phyloP scores from a whole-genome alignment of 2,888 invertebrate species.

The Drosophila leonis region DNA sequence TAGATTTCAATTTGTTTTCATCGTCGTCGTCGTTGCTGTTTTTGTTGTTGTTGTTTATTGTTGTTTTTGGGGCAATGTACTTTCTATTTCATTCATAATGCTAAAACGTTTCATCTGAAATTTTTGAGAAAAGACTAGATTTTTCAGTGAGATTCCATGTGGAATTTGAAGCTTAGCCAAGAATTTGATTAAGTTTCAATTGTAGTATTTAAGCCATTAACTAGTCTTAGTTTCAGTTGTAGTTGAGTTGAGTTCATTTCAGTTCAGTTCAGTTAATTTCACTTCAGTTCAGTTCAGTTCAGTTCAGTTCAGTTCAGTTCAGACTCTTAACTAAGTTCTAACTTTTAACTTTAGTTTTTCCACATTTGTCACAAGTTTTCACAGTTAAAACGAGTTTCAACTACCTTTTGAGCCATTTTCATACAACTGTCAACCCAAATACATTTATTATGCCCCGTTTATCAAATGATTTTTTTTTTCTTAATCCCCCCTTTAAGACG shows the following conservation, averaged over 20 bases:
- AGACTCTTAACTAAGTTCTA: neutral
- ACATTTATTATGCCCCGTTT: slow-evolving; percentile 59
- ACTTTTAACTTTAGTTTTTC: neutral
- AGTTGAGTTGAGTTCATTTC: neutral
- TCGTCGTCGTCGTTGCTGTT: no score
- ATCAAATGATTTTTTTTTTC: slow-evolving; percentile 11
- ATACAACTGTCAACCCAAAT: slow-evolving; percentile 65
- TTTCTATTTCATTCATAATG: slow-evolving; percentile 73
- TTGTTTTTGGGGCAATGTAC: slow-evolving; percentile 39
- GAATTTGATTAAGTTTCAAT: neutral
- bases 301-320: neutral
- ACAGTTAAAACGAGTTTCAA: slow-evolving; percentile 48
- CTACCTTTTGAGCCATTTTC: slow-evolving; percentile 10
- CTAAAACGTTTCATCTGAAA: slow-evolving; percentile 43
- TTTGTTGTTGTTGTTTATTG: slow-evolving; percentile 16
- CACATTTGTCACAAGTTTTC: slow-evolving; percentile 5
- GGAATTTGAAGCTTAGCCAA: neutral
- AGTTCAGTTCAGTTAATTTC: neutral
- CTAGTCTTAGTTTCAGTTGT: neutral
- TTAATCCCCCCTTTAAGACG: slow-evolving; percentile 19
- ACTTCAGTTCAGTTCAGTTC: neutral
- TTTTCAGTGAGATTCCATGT: neutral
- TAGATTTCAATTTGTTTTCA: slow-evolving; percentile 53
- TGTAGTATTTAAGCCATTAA: neutral
- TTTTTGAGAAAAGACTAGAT: slow-evolving; percentile 5